Base-by-base conservation (phyloP, 2,113 vertebrate genomes). In the Balaeniceps rex region DNA sequence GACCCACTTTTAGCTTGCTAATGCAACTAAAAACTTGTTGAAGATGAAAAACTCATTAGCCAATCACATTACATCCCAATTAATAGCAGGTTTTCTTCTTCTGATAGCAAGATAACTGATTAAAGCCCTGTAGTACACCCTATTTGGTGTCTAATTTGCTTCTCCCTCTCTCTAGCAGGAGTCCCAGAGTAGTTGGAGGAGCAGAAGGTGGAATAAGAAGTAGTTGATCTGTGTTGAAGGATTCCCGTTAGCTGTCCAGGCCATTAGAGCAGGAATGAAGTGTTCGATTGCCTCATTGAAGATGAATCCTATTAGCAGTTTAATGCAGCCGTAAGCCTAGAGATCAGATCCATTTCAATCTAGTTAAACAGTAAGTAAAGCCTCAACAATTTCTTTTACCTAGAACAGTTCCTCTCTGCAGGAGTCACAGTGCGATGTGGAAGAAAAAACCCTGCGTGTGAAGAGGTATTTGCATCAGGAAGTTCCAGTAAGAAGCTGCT, bases 401-500 rank as follows among this genome's bases (percentile, higher is more conserved):
- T 94, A 94, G 94, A 96, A 95, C 95, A 95, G 83, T 93, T 97
- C 86, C 47, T 96, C 94, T 94, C 96, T 80, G 87, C 92, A 95
- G 97, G 96, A 96, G 83, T 91, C 97, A 83, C 96, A 96, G 94
- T 96, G 79, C 96, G 97, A 91, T 64, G 51, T 94, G 69, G 92
- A 96, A 97, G 92, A 91, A 88, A 92, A 91, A 79, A 64, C 71
- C 84, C 55, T 95, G 94, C 94, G 93, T 94, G 84, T 91, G 93
- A 97, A 97, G 96, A 96, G 94, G 79, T 85, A 96, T 97, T 97
- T 96, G 96, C 96, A 96, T 96, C 94, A 95, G 95, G 92, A 96
- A 96, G 93, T 94, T 94, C 81, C 89, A 87, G 65, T 77, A 90
- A 96, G 90, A 91, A 96, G 70, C 61, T 28, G 33, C 47, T 96